Base-by-base conservation (phyloP, 2,888 invertebrate species). In the Antheraea yamamai region DNA sequence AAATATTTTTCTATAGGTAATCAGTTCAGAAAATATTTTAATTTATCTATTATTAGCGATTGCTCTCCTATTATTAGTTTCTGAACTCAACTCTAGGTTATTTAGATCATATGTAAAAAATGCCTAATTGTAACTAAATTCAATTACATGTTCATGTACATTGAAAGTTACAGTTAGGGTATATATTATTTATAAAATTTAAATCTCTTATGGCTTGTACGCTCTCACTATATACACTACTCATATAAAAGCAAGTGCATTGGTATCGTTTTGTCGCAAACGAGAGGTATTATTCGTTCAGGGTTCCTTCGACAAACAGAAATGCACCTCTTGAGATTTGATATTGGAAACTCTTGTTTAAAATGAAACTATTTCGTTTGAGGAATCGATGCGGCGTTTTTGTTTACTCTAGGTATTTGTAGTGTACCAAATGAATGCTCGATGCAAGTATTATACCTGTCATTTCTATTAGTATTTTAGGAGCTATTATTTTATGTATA, bases 281-380 rank as follows among this genome's bases (percentile, higher is more conserved):
- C 68, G 68, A 68, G 35, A 16, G 18, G 16, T 30, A 23, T 68
- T 68, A 68, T 68, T 68, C 35, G 18, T 20, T 68, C 35, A 35
- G 18, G 35, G 30, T 30, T 68, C 16, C 68, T 30, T 20, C 18
- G 3, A 35, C 68, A 14, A 35, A 30, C 30, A 35, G 18, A 30
- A 30, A 68, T 68, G 18, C 68, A 68, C 30, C 35, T 68, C 18
- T 35, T 35, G 30, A 30, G 35, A 16, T 68, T 35, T 12, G 18
- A 35, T 68, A 68, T 68, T 68, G 35, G 14, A 68, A 68, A 35
- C 6, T 35, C 66, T 68, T 68, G 35, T 68, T 18, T 68, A 35
- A 68, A 16, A 35, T 68, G 18, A 35, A 68, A 35, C 68, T 35
- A 68, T 68, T 23, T n/a, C 58, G n/a, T 61, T 61, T 61, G 58